Evolutionary conservation across 2,888 invertebrate genomes (phyloP).

Genomic region (Molanna angustata): DNA sequence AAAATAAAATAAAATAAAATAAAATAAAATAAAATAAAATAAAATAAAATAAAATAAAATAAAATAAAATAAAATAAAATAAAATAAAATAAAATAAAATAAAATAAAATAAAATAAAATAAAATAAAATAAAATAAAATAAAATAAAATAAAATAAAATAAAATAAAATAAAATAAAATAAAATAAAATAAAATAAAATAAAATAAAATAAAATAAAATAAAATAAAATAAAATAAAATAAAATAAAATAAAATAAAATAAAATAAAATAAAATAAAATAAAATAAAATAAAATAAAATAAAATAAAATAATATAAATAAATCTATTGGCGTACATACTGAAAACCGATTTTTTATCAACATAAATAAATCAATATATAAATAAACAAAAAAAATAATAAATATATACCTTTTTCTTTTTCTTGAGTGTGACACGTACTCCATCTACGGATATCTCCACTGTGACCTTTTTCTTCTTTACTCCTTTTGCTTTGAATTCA

Average conservation of each 20-base stretch:
- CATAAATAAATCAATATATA: not conserved
- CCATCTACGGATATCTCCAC: conserved; percentile 95
- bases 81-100: not conserved
- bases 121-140: not conserved
- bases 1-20: not conserved
- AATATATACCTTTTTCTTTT: conserved; percentile 61
- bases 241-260: not conserved
- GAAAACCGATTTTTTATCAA: not conserved
- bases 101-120: not conserved
- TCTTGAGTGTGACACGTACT: conserved; percentile 83
- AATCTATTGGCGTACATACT: not conserved
- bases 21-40: not conserved
- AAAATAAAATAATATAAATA: not conserved
- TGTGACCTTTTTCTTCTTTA: conserved; percentile 96
- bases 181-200: not conserved
- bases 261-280: not conserved
- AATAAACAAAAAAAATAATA: not conserved
- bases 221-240: not conserved
- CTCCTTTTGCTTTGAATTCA: conserved; percentile 97
- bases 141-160: not conserved
- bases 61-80: not conserved
- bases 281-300: not conserved
- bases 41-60: not conserved
- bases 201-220: not conserved
- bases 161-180: not conserved